These are phyloP conservation scores for Lycocerus yunnanus DNA, from an alignment of 2,888 invertebrate genomes.

Conservation along the genomic window DNA sequence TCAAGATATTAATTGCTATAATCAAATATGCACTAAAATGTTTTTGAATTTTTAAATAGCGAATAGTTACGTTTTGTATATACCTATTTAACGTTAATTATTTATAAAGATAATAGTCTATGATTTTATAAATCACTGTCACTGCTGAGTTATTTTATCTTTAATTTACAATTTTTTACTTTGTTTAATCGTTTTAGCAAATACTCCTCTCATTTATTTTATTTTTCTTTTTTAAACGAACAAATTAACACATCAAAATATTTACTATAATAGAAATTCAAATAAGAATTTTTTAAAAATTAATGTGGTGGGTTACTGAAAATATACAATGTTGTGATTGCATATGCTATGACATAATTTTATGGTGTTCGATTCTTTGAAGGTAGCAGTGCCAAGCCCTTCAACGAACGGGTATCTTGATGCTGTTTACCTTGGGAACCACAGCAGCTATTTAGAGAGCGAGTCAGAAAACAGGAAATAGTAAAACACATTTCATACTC, in stretches of 20 bases:
- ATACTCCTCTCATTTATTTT: background rate
- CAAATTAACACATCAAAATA: background rate
- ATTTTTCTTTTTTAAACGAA: background rate
- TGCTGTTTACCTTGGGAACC: constrained; percentile 29
- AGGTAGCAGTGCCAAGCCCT: constrained; percentile 21
- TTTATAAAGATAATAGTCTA: background rate
- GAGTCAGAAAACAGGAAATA: constrained; percentile 39
- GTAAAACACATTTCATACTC: constrained; percentile 36
- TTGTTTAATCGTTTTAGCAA: too few relatives aligned
- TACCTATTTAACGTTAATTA: background rate
- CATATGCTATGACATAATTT: constrained; percentile 18
- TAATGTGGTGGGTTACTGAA: background rate
- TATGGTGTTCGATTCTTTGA: constrained; percentile 19
- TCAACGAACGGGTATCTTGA: constrained; percentile 12
- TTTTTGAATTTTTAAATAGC: background rate
- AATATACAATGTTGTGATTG: background rate
- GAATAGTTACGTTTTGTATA: background rate
- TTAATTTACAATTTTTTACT: too few relatives aligned
- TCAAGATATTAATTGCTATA: background rate
- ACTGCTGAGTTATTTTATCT: background rate
- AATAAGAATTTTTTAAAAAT: background rate
- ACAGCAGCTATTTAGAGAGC: constrained; percentile 39
- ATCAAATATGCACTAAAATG: background rate
- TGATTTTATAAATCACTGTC: background rate
- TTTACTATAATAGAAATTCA: background rate